A percentile compares a stretch with the other conserved stretches of the same genome.
phyloP scores from a whole-genome alignment of 2,888 invertebrate genomes.

The Drosophila prolongata region DNA sequence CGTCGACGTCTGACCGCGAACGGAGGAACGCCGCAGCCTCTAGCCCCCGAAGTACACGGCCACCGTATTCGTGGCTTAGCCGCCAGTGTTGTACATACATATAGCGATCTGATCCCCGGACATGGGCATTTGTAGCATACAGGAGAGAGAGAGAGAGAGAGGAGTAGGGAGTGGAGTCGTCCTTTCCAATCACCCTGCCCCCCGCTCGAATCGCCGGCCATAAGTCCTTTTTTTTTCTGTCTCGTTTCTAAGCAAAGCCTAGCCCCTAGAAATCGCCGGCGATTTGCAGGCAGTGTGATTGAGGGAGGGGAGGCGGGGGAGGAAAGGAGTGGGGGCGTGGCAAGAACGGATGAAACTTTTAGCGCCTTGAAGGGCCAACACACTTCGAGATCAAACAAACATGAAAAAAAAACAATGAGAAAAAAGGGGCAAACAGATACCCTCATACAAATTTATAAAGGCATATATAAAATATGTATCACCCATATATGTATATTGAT shows the following conservation, averaged over 20 bases:
- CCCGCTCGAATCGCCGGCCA: not conserved
- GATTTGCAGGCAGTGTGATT: no score
- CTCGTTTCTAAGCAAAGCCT: constrained; percentile 13
- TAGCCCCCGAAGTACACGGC: constrained; percentile 49
- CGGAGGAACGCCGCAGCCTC: constrained; percentile 61
- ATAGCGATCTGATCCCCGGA: not conserved
- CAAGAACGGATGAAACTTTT: constrained; percentile 5
- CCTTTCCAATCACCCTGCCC: not conserved
- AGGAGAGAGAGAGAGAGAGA: no score
- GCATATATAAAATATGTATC: constrained; percentile 34
- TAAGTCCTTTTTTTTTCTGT: constrained; percentile 11
- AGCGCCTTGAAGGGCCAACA: not conserved
- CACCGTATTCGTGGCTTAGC: constrained; percentile 8
- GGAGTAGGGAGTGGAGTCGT: no score
- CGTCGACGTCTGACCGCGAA: constrained; percentile 84
- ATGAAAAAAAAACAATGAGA: not conserved
- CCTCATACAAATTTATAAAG: constrained; percentile 55
- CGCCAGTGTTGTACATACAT: not conserved
- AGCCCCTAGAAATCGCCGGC: constrained; percentile 5
- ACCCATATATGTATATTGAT: constrained; percentile 50
- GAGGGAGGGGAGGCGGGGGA: not conserved
- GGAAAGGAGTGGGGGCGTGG: not conserved
- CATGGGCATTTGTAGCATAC: constrained; percentile 36
- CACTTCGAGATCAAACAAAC: not conserved
- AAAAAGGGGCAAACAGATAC: constrained; percentile 4